phyloP scores from a whole-genome alignment of 2,113 vertebrate species.

The Malaclemys terrapin region DNA sequence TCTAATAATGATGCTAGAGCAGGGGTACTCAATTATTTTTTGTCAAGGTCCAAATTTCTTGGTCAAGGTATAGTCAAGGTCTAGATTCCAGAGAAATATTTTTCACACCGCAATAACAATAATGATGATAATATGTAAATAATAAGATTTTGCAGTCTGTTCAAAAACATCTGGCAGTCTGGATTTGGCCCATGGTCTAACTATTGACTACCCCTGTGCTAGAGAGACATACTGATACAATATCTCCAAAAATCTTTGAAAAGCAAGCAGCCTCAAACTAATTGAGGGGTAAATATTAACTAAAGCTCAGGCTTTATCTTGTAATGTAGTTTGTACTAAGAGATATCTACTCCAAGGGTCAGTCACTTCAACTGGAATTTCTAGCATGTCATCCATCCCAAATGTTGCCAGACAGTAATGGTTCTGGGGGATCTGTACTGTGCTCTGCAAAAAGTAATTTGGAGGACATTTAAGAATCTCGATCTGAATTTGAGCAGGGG shows the following conservation, averaged over 20 bases:
- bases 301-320: neutral
- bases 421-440: neutral
- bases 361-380: neutral
- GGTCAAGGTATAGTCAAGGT: too few species aligned
- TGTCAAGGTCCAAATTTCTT: too few species aligned
- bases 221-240: neutral
- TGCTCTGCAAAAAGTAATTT: slow-evolving; percentile 7
- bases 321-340: neutral
- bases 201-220: neutral
- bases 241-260: neutral
- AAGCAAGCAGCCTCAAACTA: slow-evolving; percentile 1
- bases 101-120: too few species aligned
- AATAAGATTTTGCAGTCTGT: too few species aligned
- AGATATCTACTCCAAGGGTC: neutral
- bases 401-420: neutral
- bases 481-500: slow-evolving; percentile 28
- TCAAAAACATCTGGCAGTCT: too few species aligned
- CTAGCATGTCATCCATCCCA: neutral
- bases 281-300: neutral
- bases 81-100: too few species aligned
- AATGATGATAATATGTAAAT: too few species aligned
- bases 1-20: neutral
- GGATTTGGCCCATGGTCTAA: too few species aligned
- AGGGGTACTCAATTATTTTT: too few species aligned
- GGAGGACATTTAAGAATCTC: neutral